Base-by-base conservation (phyloP, 2,888 invertebrate genomes). In the Seira sanloemensis region DNA sequence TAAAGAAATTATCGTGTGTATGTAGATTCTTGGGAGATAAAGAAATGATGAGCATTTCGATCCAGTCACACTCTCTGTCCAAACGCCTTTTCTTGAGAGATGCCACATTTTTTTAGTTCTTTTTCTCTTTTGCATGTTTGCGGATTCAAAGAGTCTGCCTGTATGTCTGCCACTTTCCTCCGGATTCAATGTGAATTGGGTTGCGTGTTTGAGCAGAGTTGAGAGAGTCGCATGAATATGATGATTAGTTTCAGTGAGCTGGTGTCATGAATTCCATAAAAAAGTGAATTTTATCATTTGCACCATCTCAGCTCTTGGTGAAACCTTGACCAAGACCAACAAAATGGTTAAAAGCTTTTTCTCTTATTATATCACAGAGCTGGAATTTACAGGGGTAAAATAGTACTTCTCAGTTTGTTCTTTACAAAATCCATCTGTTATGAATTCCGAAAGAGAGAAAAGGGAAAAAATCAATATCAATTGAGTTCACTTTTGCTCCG, bases 261-360 rank as follows among this genome's bases (percentile, higher is more conserved):
- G 12, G 54, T 72, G 72, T 72, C 72, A 72, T 73, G 58, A 25
- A 73, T 25, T n/a, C n/a, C n/a, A n/a, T n/a, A n/a, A n/a, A n/a
- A n/a, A n/a, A n/a, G n/a, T n/a, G n/a, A n/a, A n/a, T 37, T 37
- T 81, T 81, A 81, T 81, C 80, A 81, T 81, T 81, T 62, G 75
- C 80, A 75, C 80, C 80, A 81, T 81, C 80, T 81, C 58, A 23
- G 37, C 12, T 37, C 37, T 37, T 37, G 37, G 37, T 37, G 5
- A 37, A 37, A 79, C 79, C 79, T 79, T 79, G 79, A 79, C 79
- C 79, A 79, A 79, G 73, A 79, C 67, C 79, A 79, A 79, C 37
- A 37, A 12, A 37, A 37, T 37, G 37, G 5, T 37, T 37, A 12
- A 37, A 37, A 37, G 37, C 37, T 37, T 37, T 37, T 37, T 37